Base-by-base conservation (phyloP, 2,888 invertebrate genomes). In the Cartodere bifasciata region DNA sequence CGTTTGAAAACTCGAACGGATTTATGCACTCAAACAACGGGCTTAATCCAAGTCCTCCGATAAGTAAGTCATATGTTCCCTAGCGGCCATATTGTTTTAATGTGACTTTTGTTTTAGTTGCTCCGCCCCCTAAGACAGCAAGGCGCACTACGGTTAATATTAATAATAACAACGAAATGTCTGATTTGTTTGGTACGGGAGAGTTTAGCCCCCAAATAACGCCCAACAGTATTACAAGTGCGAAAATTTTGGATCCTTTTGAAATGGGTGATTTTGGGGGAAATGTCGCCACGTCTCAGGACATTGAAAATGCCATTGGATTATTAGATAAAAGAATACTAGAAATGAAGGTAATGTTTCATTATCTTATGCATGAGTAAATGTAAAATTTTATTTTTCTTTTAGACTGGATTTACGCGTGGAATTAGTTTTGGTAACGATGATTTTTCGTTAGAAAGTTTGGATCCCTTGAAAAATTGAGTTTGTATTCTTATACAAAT, bases 391-490 rank as follows among this genome's bases (percentile, higher is more conserved):
- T 49, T 55, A 53, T 43, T 36, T 44, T 45, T 43, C 56, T 70
- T 63, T 28, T 67, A 91, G 90, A 87, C 81, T 64, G 87, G 87
- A 44, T 87, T 88, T 63, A 85, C 81, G 62, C 71, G 83, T 62
- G 87, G 87, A 44, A 69, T 87, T 52, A 72, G 81, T 41, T 83
- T 88, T 63, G 86, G 85, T 50, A 83, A 85, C 55, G 91, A 91
- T 60, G 91, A 92, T 65, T 94, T 94, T 65, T 85, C 86, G 45
- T 65, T 92, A 62, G 91, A 90, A 58, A 88, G 87, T 62, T 71
- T 92, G 59, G 92, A 92, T 68, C 92, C 92, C 37, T 65, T 92
- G 49, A 86, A 86, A 56, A 72, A 72, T 60, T 72, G 60, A 66
- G 31, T 52, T 34, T n/a, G n/a, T n/a, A n/a, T n/a, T n/a, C n/a